phyloP scores from a whole-genome alignment of 2,797 vertebrate species.

The Tympanoctomys barrerae region DNA sequence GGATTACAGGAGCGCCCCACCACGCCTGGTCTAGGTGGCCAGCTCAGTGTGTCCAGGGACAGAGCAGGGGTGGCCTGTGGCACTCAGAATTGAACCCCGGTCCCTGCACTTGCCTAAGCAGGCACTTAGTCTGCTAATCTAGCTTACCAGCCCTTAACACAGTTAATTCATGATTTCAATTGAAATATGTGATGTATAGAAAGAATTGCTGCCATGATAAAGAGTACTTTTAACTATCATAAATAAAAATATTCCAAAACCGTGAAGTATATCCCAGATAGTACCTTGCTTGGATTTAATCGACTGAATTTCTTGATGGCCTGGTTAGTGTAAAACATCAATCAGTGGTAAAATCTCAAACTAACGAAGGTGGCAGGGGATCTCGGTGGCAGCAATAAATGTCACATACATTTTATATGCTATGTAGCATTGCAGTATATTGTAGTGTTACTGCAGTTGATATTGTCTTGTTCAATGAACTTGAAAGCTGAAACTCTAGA shows the following conservation, averaged over 20 bases:
- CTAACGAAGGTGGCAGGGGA: neutral
- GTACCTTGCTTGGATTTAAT: neutral
- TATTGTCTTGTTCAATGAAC: neutral
- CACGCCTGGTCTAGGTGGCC: too few species aligned
- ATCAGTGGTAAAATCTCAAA: neutral
- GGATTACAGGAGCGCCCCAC: too few species aligned
- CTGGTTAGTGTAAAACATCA: neutral
- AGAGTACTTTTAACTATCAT: neutral
- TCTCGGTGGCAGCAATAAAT: neutral
- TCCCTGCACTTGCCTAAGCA: too few species aligned
- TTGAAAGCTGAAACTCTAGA: neutral
- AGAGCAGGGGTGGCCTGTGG: too few species aligned
- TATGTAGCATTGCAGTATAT: neutral
- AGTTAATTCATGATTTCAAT: neutral
- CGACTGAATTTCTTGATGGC: neutral
- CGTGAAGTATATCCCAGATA: neutral
- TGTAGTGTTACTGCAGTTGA: neutral
- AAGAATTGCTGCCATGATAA: neutral
- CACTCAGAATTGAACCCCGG: too few species aligned
- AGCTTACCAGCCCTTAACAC: neutral
- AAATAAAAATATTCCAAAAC: too few species aligned
- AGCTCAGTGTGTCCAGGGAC: too few species aligned
- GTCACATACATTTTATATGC: neutral
- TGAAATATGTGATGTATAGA: neutral
- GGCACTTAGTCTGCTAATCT: too few species aligned